phyloP scores from a whole-genome alignment of 2,797 vertebrate genomes.

The Gymnothorax javanicus region DNA sequence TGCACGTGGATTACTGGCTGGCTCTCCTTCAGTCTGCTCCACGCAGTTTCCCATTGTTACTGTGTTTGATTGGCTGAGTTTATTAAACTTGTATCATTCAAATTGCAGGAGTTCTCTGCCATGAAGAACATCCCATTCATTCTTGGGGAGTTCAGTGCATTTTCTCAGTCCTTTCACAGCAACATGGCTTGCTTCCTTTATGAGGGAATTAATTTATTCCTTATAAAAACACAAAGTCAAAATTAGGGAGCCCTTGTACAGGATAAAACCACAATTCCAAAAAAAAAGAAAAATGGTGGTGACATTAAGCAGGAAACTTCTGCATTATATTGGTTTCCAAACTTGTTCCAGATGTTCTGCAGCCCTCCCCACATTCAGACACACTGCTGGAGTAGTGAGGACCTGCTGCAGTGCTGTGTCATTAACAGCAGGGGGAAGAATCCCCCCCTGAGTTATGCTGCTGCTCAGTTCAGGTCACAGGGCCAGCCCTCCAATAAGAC shows the following conservation, averaged over 20 bases:
- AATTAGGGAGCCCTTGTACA: not conserved
- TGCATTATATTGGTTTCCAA: not conserved
- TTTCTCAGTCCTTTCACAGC: not conserved
- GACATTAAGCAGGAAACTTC: not conserved
- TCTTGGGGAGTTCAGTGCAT: not conserved
- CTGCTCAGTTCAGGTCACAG: no score
- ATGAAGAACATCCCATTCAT: no score
- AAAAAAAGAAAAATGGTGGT: not conserved
- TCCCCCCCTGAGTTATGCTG: not conserved
- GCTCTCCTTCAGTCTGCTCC: not conserved
- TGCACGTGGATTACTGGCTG: not conserved
- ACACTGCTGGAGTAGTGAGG: no score
- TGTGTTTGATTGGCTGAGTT: not conserved
- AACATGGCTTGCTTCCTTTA: not conserved
- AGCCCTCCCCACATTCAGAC: not conserved
- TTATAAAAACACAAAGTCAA: not conserved
- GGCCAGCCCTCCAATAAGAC: no score
- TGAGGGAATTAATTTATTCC: not conserved
- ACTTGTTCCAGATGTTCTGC: not conserved
- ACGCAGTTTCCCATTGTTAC: not conserved
- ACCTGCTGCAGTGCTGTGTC: not conserved
- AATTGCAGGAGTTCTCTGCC: not conserved
- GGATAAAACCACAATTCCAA: not conserved
- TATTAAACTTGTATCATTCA: not conserved
- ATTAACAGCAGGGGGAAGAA: not conserved